Evolutionary conservation across 2,797 vertebrate species (phyloP), one percentile per base, ranked within the genome.

Genomic region (Chelidonichthys spinosus): DNA sequence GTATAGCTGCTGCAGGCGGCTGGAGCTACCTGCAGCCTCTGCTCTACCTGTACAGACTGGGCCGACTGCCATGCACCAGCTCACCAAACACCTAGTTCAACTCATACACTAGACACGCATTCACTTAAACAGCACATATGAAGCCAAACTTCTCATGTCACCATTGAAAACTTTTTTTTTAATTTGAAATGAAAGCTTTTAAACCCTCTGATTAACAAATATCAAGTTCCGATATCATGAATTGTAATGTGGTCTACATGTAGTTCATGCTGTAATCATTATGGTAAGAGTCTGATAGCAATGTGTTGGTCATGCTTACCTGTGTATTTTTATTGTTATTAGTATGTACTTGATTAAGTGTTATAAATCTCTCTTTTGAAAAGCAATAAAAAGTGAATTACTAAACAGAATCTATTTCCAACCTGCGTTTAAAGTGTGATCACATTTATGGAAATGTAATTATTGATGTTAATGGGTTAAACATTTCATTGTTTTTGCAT

Each of bases 21-120:
- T 69, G 69, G 2, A 54, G 47, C 52, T 83, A 59, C 56, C n/a
- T 83, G 69, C 77, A 83, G 49, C 81, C 81, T 53, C 64, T 83
- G 49, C 69, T 83, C 44, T 76, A 79, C 60, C 76, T 79, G 73
- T 50, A 76, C 69, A 73, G 32, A 8, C 46, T 76, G 64, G 55
- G 73, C 43, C 39, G 14, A 52, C 67, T 82, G 50, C 52, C 68
- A 1, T 59, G 63, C 7, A 36, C 6, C 17, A 37, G 17, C 15
- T 3, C 72, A 36, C 25, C 3, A 25, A 59, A 61, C 18, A 9
- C 4, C 18, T 59, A 17, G 32, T 10, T 35, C 13, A 42, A 32
- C 56, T 25, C 6, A 3, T 32, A 7, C 32, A 11, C 25, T 25
- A 25, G 25, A 25, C 25, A 25, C 25, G 25, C 25, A 25, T 25